Evolutionary conservation across 2,113 vertebrate species (phyloP).

Genomic region (Tragelaphus imberbis): DNA sequence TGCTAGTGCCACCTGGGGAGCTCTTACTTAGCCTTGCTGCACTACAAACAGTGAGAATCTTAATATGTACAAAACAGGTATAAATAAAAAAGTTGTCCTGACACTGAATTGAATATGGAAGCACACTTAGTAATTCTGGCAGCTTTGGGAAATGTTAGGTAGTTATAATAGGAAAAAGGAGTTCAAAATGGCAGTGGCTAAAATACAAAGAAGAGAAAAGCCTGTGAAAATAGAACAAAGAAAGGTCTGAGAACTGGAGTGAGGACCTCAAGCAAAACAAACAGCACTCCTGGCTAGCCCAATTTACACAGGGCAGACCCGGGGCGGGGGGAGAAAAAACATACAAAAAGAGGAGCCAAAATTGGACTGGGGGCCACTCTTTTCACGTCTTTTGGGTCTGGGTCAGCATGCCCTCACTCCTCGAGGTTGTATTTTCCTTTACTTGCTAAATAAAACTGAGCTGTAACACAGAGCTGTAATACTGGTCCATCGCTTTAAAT

Average conservation of each 20-base stretch:
- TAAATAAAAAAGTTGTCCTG: neutral
- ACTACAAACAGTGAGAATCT: neutral
- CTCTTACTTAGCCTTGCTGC: neutral
- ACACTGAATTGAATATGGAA: neutral
- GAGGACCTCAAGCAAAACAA: neutral
- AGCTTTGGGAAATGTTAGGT: neutral
- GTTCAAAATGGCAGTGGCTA: neutral
- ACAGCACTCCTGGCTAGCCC: neutral
- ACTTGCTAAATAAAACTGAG: neutral
- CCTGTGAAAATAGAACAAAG: neutral
- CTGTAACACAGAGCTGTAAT: neutral
- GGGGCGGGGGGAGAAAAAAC: neutral
- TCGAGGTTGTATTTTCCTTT: neutral
- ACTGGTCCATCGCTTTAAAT: accelerated
- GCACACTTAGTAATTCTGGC: neutral
- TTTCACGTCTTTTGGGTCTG: neutral
- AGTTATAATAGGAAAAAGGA: neutral
- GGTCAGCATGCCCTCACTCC: neutral
- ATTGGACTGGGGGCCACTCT: neutral
- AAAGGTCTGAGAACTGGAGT: neutral
- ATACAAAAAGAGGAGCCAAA: neutral
- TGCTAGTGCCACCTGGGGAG: neutral
- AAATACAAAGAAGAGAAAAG: neutral
- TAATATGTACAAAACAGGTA: neutral
- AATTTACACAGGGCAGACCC: neutral